Evolutionary conservation across 1,140 invertebrate species (phyloP), one percentile per base, ranked within the genome.

Genomic region (Cydia pomonella): DNA sequence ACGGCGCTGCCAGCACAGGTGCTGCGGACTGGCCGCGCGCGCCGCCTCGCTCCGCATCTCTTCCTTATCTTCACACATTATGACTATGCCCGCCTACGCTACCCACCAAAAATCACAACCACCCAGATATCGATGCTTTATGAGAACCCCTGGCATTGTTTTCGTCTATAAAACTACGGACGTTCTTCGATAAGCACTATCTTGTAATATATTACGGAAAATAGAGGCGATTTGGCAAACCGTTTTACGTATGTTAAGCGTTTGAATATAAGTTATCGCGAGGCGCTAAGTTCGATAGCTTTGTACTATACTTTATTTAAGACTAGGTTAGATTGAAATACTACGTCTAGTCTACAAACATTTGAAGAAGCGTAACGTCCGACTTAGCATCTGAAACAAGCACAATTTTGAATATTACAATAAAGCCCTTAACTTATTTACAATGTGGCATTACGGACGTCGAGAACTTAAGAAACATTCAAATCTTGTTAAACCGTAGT

Each of bases 351-450:
- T 82, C 82, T 87, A 90, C 64, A 41, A 64, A 25, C 38, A 77
- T 71, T 72, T 77, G 75, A 77, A 72, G 50, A 33, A 33, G n/a
- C 23, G 78, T 73, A 91, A 92, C 90, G 91, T 92, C 90, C 91
- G 89, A 83, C 87, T 86, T 73, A 90, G 84, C 91, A 92, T 92
- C 91, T 92, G 90, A 81, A 92, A 92, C 88, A 91, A 90, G 81
- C 44, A 80, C 74, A 73, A 72, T 53, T n/a, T 16, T 9, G 25
- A 63, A 23, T 21, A 66, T 74, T 74, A 62, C 25, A 44, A 44
- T 73, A 25, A n/a, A 23, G 41, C 21, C 25, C 13, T 53, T 74
- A 38, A 74, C 29, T 27, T 25, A 33, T 53, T 59, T 50, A 73
- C 47, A 29, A 33, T 10, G 25, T 53, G 6, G 12, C 21, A 25